Evolutionary conservation across 2,888 invertebrate species (phyloP), one percentile per base, ranked within the genome.

Genomic region (Polydesmus complanatus): DNA sequence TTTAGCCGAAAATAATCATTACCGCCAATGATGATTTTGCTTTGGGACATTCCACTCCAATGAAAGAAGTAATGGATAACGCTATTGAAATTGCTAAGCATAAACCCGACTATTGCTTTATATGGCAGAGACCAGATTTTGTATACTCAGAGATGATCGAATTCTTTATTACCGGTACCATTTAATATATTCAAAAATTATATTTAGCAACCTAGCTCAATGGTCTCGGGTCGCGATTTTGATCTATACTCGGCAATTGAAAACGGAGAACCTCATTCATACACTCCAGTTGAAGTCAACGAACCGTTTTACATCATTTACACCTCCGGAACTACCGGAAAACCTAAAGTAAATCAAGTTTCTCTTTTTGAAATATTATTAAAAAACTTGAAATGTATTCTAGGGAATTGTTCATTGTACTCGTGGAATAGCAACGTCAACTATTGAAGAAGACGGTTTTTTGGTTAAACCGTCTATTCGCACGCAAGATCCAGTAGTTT

Each of bases 11-110:
- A 68, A 82, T 93, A 2, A 83, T 95, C 27, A 85, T 95, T 37
- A 86, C 89, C 1, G 90, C 92, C 0, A 93, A 89, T 73, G 91
- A 88, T 70, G 94, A 94, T 1, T 80, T 94, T 14, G 94, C 95
- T 73, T 93, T 92, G 0, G 83, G 83, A 64, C 86, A 85, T 77
- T 79, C 88, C 61, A 83, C 94, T 61, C 81, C 81, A 81, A 88
- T 91, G 72, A 88, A 88, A 68, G 82, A 82, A 23, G 85, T 90
- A 69, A 72, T 92, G 61, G 87, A 90, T 72, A 84, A 85, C 68
- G 93, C 94, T 0, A 77, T 95, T 21, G 80, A 83, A 68, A 71
- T 78, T 58, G 83, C 71, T n/a, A 66, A 84, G 0, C 82, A 83
- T 72, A 86, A 85, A 71, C 91, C 90, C 0, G 72, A 78, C n/a